Base-by-base conservation (phyloP, 2,113 vertebrate genomes). In the Zosterops borbonicus region DNA sequence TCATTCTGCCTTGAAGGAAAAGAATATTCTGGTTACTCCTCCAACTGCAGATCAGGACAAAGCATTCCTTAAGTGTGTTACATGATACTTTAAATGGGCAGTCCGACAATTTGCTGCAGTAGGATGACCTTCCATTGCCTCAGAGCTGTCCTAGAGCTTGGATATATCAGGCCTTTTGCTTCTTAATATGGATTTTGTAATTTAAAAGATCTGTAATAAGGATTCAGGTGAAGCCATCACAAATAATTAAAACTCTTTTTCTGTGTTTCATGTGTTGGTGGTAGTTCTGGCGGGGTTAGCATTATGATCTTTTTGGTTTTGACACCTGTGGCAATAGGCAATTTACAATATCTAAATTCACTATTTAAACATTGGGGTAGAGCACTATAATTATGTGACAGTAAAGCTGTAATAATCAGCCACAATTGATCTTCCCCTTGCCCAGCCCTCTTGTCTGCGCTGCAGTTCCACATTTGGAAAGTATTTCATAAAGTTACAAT, bases 311-410 rank as follows among this genome's bases (percentile, higher is more conserved):
- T 94, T 95, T 93, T 76, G 86, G 73, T 93, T 96, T 96, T 97
- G 88, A 96, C 95, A 96, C 94, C 96, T 96, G 93, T 96, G 95
- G 95, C 94, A 97, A 92, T 92, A 92, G 94, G 92, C 92, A 92
- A 96, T 94, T 95, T 93, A 82, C 88, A 75, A 78, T 56, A 82
- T 94, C 88, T 89, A 96, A 94, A 97, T 89, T 92, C 94, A 69
- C 92, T 96, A 93, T 93, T 97, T 94, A 95, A 96, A 96, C 88
- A 94, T 47, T 89, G 88, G 93, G 94, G 53, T 87, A 95, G 92
- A 92, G 69, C 58, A 81, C 95, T 96, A 62, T 96, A 96, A 96
- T 96, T 96, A 97, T 84, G 90, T 93, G 93, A 94, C 92, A 97
- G 83, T 94, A 96, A 95, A 96, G 83, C 93, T 93, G 83, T 94